phyloP scores from a whole-genome alignment of 1,140 invertebrate species.

The Drosophila fuyamai region DNA sequence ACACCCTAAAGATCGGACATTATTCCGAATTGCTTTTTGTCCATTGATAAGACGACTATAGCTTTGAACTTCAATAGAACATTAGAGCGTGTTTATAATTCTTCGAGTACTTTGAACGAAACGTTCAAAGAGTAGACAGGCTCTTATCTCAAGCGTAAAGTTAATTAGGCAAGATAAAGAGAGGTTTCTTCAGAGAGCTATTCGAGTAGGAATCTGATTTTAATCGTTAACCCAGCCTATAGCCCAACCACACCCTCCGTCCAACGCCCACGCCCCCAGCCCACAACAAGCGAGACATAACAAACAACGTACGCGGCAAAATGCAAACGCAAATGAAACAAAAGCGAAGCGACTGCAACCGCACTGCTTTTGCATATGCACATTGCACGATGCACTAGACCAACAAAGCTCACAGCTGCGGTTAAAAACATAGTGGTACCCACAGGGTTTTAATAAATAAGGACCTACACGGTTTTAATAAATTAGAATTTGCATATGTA shows the following conservation, averaged over 20 bases:
- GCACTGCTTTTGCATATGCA: slow-evolving; percentile 40
- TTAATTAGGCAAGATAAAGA: slow-evolving; percentile 40
- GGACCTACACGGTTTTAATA: no score
- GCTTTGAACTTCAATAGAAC: slow-evolving; percentile 56
- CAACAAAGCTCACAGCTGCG: slow-evolving; percentile 27
- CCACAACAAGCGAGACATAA: slow-evolving; percentile 33
- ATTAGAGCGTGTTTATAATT: slow-evolving; percentile 58
- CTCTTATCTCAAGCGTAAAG: slow-evolving; percentile 35
- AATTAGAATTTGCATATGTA: no score
- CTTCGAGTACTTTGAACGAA: slow-evolving; percentile 43
- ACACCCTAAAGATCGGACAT: slow-evolving; percentile 7
- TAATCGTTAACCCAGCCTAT: slow-evolving; percentile 32
- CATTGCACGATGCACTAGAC: slow-evolving; percentile 57
- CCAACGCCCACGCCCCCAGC: slow-evolving; percentile 22
- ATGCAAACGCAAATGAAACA: slow-evolving; percentile 61
- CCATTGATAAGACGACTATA: slow-evolving; percentile 44
- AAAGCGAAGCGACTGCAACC: slow-evolving; percentile 54
- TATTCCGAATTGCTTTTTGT: neutral
- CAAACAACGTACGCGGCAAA: slow-evolving; percentile 53
- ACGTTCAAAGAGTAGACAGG: slow-evolving; percentile 19
- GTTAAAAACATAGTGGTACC: neutral
- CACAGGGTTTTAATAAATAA: neutral
- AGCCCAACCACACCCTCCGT: slow-evolving; percentile 13
- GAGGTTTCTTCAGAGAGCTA: slow-evolving; percentile 17
- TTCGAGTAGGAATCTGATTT: slow-evolving; percentile 23